phyloP scores from a whole-genome alignment of 1,140 invertebrate species.

The Mamestra configurata region DNA sequence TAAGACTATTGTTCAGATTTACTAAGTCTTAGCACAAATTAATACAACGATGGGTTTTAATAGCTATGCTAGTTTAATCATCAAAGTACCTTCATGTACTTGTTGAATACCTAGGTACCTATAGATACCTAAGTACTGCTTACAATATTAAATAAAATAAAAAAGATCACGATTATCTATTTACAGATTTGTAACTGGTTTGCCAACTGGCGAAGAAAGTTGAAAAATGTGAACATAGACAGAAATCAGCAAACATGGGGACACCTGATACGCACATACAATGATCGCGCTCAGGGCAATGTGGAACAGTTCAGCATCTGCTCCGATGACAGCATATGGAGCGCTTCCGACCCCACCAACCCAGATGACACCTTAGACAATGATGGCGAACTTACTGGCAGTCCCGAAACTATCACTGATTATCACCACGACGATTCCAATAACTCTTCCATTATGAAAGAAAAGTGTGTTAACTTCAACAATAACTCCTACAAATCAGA shows the following conservation, averaged over 20 bases:
- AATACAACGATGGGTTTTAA: no score
- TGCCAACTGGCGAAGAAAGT: conserved; percentile 92
- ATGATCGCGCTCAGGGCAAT: conserved; percentile 91
- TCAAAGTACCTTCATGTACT: background rate
- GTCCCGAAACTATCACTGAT: conserved; percentile 66
- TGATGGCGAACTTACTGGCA: conserved; percentile 62
- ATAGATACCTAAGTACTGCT: no score
- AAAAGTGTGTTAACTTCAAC: conserved; percentile 76
- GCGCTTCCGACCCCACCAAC: conserved; percentile 87
- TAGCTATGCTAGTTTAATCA: background rate
- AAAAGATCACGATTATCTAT: conserved; percentile 22
- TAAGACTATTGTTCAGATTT: background rate
- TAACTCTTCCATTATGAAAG: conserved; percentile 74
- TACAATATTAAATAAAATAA: background rate
- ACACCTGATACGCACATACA: conserved; percentile 92
- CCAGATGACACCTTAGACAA: conserved; percentile 65
- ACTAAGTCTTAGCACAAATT: background rate
- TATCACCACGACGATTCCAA: conserved; percentile 71
- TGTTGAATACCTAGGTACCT: no score
- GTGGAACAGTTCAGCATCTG: conserved; percentile 93
- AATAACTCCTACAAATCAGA: conserved; percentile 77
- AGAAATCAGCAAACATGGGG: conserved; percentile 91
- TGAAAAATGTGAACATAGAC: conserved; percentile 91
- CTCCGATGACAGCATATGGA: conserved; percentile 92
- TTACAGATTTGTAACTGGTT: conserved; percentile 93